A percentile compares a stretch with the other conserved stretches of the same genome.
Evolutionary conservation across 2,113 vertebrate species (phyloP).

Genomic region (Takifugu bimaculatus): DNA sequence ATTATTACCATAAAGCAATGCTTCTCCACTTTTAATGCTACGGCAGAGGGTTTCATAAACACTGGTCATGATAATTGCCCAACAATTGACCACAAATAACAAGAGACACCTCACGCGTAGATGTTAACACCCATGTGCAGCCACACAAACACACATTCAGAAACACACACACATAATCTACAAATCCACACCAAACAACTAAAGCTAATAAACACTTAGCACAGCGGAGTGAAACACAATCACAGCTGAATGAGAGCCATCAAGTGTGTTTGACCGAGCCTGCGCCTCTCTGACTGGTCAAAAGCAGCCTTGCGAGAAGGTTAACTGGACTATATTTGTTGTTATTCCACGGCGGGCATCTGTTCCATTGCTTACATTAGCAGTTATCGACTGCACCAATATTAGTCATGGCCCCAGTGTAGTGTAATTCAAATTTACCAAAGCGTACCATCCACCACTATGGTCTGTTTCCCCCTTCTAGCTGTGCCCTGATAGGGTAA

Average conservation of each 20-base stretch:
- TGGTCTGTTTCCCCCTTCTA: conserved; percentile 72
- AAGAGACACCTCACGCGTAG: conserved; percentile 11
- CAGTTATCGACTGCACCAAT: conserved; percentile 70
- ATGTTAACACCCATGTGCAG: conserved; percentile 7
- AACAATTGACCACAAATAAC: conserved; percentile 45
- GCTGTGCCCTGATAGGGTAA: conserved; percentile 69
- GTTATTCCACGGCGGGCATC: conserved; percentile 65
- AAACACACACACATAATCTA: not conserved
- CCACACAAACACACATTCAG: conserved; percentile 1
- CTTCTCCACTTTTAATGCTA: conserved; percentile 54
- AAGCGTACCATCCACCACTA: conserved; percentile 69
- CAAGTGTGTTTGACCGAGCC: conserved; percentile 59
- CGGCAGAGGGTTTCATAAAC: conserved; percentile 48
- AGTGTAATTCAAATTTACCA: conserved; percentile 76
- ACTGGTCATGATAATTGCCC: conserved; percentile 49
- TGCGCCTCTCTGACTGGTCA: conserved; percentile 55
- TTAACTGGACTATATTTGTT: conserved; percentile 68
- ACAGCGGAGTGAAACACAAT: conserved; percentile 60
- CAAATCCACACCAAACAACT: conserved; percentile 17
- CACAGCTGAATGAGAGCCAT: conserved; percentile 56
- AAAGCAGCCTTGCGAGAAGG: conserved; percentile 70
- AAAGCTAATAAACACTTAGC: conserved; percentile 63
- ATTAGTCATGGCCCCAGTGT: conserved; percentile 71
- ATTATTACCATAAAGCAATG: conserved; percentile 57
- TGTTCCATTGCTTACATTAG: conserved; percentile 70